These are phyloP conservation scores for Drosophila eugracilis DNA, from an alignment of 1,140 invertebrate species.

Conservation along the genomic window DNA sequence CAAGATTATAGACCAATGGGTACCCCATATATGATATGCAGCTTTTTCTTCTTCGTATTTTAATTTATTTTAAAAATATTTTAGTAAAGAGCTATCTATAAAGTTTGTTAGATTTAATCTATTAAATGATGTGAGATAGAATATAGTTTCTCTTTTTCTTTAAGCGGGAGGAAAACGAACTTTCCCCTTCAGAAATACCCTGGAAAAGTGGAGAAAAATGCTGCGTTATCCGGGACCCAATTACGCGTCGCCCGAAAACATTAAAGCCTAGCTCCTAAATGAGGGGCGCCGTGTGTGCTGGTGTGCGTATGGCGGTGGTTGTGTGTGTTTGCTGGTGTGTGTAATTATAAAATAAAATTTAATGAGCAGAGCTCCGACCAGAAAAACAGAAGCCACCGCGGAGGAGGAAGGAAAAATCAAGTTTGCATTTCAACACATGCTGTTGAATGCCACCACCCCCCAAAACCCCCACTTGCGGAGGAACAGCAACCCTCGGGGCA, in stretches of 20 bases:
- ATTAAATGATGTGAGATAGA: not conserved
- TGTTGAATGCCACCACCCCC: slow-evolving; percentile 8
- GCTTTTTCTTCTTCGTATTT: too few species aligned
- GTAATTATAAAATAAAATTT: slow-evolving; percentile 84
- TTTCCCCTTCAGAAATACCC: slow-evolving; percentile 5
- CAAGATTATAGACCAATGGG: not conserved
- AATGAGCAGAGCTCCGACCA: slow-evolving; percentile 76
- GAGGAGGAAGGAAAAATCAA: slow-evolving; percentile 47
- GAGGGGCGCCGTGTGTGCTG: slow-evolving; percentile 24
- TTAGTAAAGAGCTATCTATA: too few species aligned
- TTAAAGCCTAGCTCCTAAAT: slow-evolving; percentile 69
- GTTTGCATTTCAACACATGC: slow-evolving; percentile 82
- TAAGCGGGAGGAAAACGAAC: not conserved
- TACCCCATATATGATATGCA: too few species aligned
- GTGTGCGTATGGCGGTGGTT: slow-evolving; percentile 25
- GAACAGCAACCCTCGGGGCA: slow-evolving; percentile 29
- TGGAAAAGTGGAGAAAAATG: slow-evolving; percentile 34
- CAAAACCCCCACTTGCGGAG: not conserved
- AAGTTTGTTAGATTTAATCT: too few species aligned
- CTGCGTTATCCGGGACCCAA: slow-evolving; percentile 63
- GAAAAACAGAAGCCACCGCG: slow-evolving; percentile 37
- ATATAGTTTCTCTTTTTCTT: not conserved
- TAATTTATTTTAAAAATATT: not conserved
- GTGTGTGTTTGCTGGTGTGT: slow-evolving; percentile 69
- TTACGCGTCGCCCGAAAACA: slow-evolving; percentile 65